A percentile compares a stretch with the other conserved stretches of the same genome.
These are phyloP conservation scores for Caenorhabditis becei DNA, from an alignment of 2,888 invertebrate genomes.

Conservation along the genomic window DNA sequence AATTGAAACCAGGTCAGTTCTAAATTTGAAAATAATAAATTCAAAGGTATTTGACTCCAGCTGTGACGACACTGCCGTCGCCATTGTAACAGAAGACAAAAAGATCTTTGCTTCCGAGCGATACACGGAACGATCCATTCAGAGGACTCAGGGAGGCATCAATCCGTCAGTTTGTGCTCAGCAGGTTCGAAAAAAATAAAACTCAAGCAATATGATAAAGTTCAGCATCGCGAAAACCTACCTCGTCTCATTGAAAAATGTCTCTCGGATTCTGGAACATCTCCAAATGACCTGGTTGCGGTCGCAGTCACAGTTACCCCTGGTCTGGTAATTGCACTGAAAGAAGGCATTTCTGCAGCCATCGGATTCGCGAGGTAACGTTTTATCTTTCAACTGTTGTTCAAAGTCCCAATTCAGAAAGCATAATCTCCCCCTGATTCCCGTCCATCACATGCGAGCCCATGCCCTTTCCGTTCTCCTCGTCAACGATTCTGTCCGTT, in stretches of 20 bases:
- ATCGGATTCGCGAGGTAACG: slow-evolving; percentile 75
- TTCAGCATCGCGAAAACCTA: slow-evolving; percentile 72
- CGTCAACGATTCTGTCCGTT: slow-evolving; percentile 82
- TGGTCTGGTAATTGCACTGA: slow-evolving; percentile 79
- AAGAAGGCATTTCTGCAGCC: slow-evolving; percentile 76
- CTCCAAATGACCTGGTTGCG: slow-evolving; percentile 70
- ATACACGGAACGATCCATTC: slow-evolving; percentile 63
- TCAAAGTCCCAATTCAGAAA: slow-evolving; percentile 33
- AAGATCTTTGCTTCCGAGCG: slow-evolving; percentile 57
- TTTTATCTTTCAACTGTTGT: background rate
- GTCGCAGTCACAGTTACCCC: slow-evolving; percentile 78
- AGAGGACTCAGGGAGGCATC: slow-evolving; percentile 72
- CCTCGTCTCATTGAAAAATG: slow-evolving; percentile 73
- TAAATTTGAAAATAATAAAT: background rate
- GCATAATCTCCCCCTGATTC: slow-evolving; percentile 87
- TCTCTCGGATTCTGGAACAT: slow-evolving; percentile 52
- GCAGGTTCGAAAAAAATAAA: slow-evolving; percentile 62
- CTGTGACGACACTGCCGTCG: slow-evolving; percentile 80
- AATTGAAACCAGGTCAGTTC: slow-evolving; percentile 74
- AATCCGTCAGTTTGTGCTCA: slow-evolving; percentile 70
- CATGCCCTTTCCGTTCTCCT: slow-evolving; percentile 92
- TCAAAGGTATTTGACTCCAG: slow-evolving; percentile 50
- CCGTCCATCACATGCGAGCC: slow-evolving; percentile 99
- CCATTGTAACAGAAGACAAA: slow-evolving; percentile 67
- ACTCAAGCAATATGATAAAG: background rate